Base-by-base conservation (phyloP, 2,113 vertebrate species). In the Lagenorhynchus albirostris region DNA sequence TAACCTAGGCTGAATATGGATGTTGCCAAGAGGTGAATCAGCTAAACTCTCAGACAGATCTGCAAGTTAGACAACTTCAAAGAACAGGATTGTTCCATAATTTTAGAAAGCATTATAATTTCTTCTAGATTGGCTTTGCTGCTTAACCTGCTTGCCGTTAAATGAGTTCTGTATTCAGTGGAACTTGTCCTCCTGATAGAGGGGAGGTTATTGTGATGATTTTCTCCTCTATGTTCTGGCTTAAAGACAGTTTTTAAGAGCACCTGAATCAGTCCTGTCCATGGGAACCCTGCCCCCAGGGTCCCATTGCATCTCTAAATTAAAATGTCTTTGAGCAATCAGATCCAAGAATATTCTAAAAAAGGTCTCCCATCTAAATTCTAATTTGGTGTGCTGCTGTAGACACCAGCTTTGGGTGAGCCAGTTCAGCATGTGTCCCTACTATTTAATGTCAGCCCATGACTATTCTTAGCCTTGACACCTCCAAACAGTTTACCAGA, bases 381-480 rank as follows among this genome's bases (percentile, higher is more conserved):
- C 92, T 96, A 82, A 97, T 93, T 97, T 92, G 88, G 47, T 83
- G 2, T 91, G 73, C 92, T 97, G 95, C 96, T 97, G 96, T 94
- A 98, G 97, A 97, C 91, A 97, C 97, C 92, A 97, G 96, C 83
- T 95, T 97, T 84, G 85, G 38, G 73, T 95, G 95, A 97, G 97
- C 23, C 77, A 94, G 41, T 92, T 98, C 87, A 98, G 68, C 83
- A 71, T 96, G 50, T 71, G 97, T 77, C 92, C 95, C 7, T 98
- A 47, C 97, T 96, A 97, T 85, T 98, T 98, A 97, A 98, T 98
- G 98, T 97, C 89, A 98, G 73, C 84, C 68, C 33, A 65, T 26
- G 95, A 95, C 85, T 96, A 55, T 97, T 97, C 86, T 98, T 98
- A 20, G 3, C 89, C 98, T 97, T 93, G 89, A 97, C 95, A 96